Evolutionary conservation across 2,113 vertebrate species (phyloP).

Genomic region (Hippocampus comes): DNA sequence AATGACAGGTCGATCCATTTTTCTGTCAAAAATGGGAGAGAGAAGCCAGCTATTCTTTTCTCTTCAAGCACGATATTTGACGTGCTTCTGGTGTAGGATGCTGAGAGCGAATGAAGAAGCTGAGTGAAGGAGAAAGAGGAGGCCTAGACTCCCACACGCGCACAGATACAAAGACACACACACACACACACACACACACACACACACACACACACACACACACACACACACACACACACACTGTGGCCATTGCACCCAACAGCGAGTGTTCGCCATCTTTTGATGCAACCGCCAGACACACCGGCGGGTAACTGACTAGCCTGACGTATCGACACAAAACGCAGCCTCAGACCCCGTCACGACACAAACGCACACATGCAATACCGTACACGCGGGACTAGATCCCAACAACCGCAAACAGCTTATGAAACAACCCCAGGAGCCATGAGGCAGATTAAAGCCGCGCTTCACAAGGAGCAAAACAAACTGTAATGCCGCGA

Average conservation of each 20-base stretch:
- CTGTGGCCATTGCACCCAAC: constrained; percentile 14
- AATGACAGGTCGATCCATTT: constrained; percentile 33
- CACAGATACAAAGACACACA: constrained; percentile 4
- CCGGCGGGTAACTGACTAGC: constrained; percentile 49
- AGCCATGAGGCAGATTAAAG: constrained; percentile 15
- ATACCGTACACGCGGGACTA: constrained; percentile 4
- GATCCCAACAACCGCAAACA: constrained; percentile 25
- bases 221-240: constrained; percentile 7
- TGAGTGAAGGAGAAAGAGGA: constrained; percentile 5
- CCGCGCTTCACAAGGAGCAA: constrained; percentile 9
- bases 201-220: constrained; percentile 6
- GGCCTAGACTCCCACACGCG: background rate
- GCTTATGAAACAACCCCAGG: constrained; percentile 15
- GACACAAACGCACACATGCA: constrained; percentile 17
- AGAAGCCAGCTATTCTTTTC: constrained; percentile 25
- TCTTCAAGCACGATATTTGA: constrained; percentile 17
- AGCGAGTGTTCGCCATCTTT: constrained; percentile 4
- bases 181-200: constrained; percentile 4
- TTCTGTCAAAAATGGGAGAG: constrained; percentile 36
- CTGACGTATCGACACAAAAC: constrained; percentile 50
- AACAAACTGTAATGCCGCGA: constrained; percentile 17
- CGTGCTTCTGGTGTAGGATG: constrained; percentile 24
- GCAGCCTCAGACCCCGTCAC: constrained; percentile 24
- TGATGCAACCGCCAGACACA: constrained; percentile 24
- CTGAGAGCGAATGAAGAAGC: background rate